These are phyloP conservation scores for Cerastoderma edule DNA, from an alignment of 2,888 invertebrate species.

Conservation along the genomic window DNA sequence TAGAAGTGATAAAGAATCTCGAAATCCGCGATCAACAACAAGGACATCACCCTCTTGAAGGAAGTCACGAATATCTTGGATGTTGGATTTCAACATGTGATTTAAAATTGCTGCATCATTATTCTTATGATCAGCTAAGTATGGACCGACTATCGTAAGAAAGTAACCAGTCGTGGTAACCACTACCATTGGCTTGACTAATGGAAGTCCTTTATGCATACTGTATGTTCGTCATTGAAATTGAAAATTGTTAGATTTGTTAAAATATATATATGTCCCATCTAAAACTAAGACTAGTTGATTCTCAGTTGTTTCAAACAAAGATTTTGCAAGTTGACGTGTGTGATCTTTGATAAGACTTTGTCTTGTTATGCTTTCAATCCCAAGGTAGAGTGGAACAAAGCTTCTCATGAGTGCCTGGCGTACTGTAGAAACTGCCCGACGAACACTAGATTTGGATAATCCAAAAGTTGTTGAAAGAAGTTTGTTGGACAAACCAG, in stretches of 20 bases:
- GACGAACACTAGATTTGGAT: slow-evolving; percentile 39
- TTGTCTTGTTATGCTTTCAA: slow-evolving; percentile 31
- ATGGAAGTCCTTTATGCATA: slow-evolving; percentile 48
- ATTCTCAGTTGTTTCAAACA: slow-evolving; percentile 27
- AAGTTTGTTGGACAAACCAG: slow-evolving; percentile 42
- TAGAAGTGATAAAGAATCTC: slow-evolving; percentile 38
- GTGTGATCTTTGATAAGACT: slow-evolving; percentile 48
- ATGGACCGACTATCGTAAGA: slow-evolving; percentile 48
- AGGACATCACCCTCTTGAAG: slow-evolving; percentile 44
- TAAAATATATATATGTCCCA: slow-evolving; percentile 58
- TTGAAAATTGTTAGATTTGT: slow-evolving; percentile 45
- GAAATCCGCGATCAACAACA: slow-evolving; percentile 47
- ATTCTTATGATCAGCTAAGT: slow-evolving; percentile 42
- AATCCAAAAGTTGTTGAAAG: slow-evolving; percentile 45
- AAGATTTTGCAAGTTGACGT: slow-evolving; percentile 32
- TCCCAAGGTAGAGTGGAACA: slow-evolving; percentile 40
- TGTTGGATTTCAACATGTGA: slow-evolving; percentile 45
- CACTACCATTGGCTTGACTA: too few species aligned
- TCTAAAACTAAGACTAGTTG: slow-evolving; percentile 49
- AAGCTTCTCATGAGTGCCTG: slow-evolving; percentile 30
- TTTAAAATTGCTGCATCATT: slow-evolving; percentile 52
- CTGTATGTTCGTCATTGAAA: slow-evolving; percentile 49
- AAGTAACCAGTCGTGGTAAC: slow-evolving; percentile 53
- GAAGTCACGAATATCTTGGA: slow-evolving; percentile 43
- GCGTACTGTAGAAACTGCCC: slow-evolving; percentile 43